Conservation (phyloP, 2,888 invertebrate genomes). For the Pseudanteris insignis region DNA sequence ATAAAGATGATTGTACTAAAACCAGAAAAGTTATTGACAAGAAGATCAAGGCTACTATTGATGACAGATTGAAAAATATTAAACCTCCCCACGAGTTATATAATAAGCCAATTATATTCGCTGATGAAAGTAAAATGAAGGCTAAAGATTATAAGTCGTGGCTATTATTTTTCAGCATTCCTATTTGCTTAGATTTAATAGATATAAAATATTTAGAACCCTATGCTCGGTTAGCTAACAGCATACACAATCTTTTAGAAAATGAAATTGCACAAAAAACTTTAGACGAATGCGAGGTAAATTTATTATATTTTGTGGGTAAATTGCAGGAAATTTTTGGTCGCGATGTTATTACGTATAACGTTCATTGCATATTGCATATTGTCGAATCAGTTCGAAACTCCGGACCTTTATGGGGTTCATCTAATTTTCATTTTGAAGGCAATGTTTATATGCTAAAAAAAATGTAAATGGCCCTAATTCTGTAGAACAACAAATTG, state of each 20-base stretch:
- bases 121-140: constrained; percentile 5
- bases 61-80: neutral
- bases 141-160: constrained; percentile 17
- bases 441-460: constrained; percentile 11
- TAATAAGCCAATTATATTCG: constrained; percentile 7
- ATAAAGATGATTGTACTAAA: no score
- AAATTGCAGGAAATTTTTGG: constrained; percentile 1
- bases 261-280: constrained; percentile 4
- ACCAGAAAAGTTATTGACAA: neutral
- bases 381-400: constrained; percentile 10
- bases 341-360: constrained; percentile 4
- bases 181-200: constrained; percentile 1
- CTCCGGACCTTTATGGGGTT: constrained; percentile 7
- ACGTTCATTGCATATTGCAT: constrained; percentile 15
- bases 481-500: constrained; percentile 21
- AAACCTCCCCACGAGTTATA: constrained; percentile 9
- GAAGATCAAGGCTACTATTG: neutral
- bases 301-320: neutral
- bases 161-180: constrained; percentile 6
- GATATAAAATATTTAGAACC: constrained; percentile 6
- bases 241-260: constrained; percentile 8
- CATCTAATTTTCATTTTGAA: constrained; percentile 27
- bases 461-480: constrained; percentile 15
- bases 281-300: constrained; percentile 2
- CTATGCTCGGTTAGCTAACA: constrained; percentile 9